A percentile compares a stretch with the other conserved stretches of the same genome.
phyloP scores from a whole-genome alignment of 2,888 invertebrate species.

The Thecocarcelia acutangulata region DNA sequence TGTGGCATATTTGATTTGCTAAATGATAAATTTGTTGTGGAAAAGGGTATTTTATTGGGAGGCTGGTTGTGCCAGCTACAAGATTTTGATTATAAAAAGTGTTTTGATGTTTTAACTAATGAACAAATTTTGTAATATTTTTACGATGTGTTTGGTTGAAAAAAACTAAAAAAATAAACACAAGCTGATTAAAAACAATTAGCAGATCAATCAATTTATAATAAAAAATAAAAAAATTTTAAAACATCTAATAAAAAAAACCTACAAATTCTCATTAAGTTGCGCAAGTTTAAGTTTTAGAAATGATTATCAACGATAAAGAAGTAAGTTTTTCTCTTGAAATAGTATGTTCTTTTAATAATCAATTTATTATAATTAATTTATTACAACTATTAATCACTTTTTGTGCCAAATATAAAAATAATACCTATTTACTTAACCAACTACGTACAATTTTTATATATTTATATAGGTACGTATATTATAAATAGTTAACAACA shows the following conservation, averaged over 20 bases:
- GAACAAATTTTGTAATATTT: too few species aligned
- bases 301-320: constrained; percentile 39
- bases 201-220: too few species aligned
- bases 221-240: too few species aligned
- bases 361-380: background rate
- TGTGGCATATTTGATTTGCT: background rate
- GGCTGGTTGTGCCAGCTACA: background rate
- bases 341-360: background rate
- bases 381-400: background rate
- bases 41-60: background rate
- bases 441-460: too few species aligned
- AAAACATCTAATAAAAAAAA: background rate
- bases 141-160: too few species aligned
- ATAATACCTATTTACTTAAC: too few species aligned
- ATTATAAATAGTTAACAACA: too few species aligned
- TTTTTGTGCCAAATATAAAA: background rate
- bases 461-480: too few species aligned
- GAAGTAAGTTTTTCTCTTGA: constrained; percentile 45
- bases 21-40: background rate
- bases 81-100: too few species aligned
- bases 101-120: too few species aligned
- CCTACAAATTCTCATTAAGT: background rate
- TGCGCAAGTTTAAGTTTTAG: background rate
- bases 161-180: too few species aligned
- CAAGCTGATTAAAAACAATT: too few species aligned